These are phyloP conservation scores for Mormyrus lacerda DNA, from an alignment of 2,113 vertebrate genomes.

Conservation along the genomic window DNA sequence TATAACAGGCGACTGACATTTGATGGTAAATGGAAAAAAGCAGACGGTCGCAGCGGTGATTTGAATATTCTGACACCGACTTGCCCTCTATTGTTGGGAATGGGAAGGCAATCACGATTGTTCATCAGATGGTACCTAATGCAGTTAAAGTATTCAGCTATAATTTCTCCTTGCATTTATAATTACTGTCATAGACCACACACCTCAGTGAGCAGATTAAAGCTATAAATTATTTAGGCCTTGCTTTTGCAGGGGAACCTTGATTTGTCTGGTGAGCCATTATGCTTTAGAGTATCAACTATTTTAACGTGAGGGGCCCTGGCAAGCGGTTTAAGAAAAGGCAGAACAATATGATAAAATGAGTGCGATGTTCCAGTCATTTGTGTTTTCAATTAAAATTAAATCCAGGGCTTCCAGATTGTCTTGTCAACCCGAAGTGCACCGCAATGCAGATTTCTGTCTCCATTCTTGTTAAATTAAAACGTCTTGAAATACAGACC, in stretches of 20 bases:
- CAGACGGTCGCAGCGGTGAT: conserved; percentile 79
- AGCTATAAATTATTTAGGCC: conserved; percentile 99
- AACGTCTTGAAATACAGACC: conserved; percentile 1
- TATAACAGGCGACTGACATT: conserved; percentile 93
- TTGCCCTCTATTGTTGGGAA: conserved; percentile 98
- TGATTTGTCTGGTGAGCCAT: conserved; percentile 89
- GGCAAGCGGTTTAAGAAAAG: conserved; percentile 50
- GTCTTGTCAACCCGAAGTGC: conserved; percentile 28
- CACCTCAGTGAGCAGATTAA: conserved; percentile 99
- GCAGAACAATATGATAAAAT: conserved; percentile 32
- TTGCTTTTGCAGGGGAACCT: conserved; percentile 83
- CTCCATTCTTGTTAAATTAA: background rate
- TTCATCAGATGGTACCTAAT: conserved; percentile 99
- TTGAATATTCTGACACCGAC: conserved; percentile 94
- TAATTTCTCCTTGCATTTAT: conserved; percentile 99
- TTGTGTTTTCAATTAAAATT: conserved; percentile 43
- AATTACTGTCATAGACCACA: conserved; percentile 99
- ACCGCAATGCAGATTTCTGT: conserved; percentile 15
- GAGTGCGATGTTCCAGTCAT: conserved; percentile 30
- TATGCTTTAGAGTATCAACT: conserved; percentile 91
- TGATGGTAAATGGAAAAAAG: conserved; percentile 87
- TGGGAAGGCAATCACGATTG: conserved; percentile 91
- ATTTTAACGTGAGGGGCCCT: conserved; percentile 68
- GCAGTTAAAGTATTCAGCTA: conserved; percentile 99
- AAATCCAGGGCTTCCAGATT: conserved; percentile 29